phyloP scores from a whole-genome alignment of 1,140 invertebrate species.

The Drosophila bipectinata region DNA sequence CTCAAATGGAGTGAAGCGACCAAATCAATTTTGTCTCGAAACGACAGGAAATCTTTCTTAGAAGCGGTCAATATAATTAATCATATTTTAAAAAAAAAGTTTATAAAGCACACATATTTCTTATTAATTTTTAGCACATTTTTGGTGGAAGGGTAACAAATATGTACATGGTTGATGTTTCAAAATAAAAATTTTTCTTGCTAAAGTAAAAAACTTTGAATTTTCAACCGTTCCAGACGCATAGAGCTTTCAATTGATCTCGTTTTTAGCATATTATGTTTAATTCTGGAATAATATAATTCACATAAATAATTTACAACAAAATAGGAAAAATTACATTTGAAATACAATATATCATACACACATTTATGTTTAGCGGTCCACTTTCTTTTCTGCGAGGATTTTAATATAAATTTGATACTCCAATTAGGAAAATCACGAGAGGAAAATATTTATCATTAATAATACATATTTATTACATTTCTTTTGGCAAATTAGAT shows the following conservation, averaged over 20 bases:
- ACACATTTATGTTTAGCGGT: not conserved
- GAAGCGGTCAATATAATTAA: not conserved
- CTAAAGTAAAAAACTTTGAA: not conserved
- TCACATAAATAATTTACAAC: conserved; percentile 21
- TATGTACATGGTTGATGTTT: not conserved
- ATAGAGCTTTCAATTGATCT: not conserved
- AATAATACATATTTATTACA: conserved; percentile 6
- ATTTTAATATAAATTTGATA: conserved; percentile 54
- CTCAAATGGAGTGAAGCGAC: not conserved
- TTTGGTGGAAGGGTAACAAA: conserved; percentile 2
- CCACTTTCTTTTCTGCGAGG: not conserved
- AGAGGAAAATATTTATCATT: conserved; percentile 9
- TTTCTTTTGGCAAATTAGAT: conserved; percentile 53
- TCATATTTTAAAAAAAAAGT: not conserved
- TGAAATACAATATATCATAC: conserved; percentile 4
- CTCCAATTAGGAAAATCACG: conserved; percentile 53
- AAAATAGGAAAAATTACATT: conserved; percentile 12
- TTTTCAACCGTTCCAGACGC: too few relatives aligned
- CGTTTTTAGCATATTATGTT: not conserved
- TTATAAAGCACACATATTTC: not conserved
- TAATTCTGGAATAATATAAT: conserved; percentile 1
- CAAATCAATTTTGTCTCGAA: not conserved
- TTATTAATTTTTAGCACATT: not conserved
- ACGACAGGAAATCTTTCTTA: not conserved
- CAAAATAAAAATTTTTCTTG: not conserved